Percentiles rank a stretch among this genome's conserved stretches.
Evolutionary conservation across 2,113 vertebrate species (phyloP).

Genomic region (Oostethus manadensis): DNA sequence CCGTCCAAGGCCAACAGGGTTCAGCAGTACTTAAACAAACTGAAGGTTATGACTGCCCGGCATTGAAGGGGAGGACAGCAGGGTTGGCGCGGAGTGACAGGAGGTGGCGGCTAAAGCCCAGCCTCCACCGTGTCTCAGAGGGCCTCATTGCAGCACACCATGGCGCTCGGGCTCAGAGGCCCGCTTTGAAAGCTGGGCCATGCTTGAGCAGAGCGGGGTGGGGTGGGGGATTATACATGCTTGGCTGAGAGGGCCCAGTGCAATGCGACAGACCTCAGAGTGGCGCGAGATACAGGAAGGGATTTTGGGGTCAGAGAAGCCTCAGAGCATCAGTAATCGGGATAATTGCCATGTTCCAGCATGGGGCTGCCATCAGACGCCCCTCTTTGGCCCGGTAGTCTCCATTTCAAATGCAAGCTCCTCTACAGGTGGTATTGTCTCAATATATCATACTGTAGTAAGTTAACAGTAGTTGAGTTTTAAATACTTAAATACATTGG

Average conservation of each 20-base stretch:
- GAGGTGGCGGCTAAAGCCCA: slow-evolving; percentile 37
- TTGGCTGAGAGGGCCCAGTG: slow-evolving; percentile 47
- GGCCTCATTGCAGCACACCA: slow-evolving; percentile 39
- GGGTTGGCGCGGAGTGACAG: slow-evolving; percentile 19
- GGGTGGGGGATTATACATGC: slow-evolving; percentile 50
- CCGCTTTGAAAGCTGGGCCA: slow-evolving; percentile 55
- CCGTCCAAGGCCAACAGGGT: slow-evolving; percentile 57
- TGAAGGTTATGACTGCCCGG: slow-evolving; percentile 62
- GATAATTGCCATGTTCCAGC: slow-evolving; percentile 66
- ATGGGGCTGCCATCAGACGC: slow-evolving; percentile 44
- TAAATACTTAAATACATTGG: slow-evolving; percentile 6
- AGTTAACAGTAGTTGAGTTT: slow-evolving; percentile 17
- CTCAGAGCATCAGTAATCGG: slow-evolving; percentile 69
- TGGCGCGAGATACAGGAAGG: slow-evolving; percentile 37
- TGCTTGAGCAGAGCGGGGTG: slow-evolving; percentile 42
- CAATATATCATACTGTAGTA: slow-evolving; percentile 11
- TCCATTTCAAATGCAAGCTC: slow-evolving; percentile 45
- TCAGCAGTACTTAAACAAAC: slow-evolving; percentile 73
- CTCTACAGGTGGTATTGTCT: slow-evolving; percentile 30
- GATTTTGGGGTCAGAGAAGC: slow-evolving; percentile 60
- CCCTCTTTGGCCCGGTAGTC: slow-evolving; percentile 40
- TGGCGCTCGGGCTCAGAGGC: slow-evolving; percentile 48
- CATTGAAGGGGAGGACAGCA: slow-evolving; percentile 52
- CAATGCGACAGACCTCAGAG: slow-evolving; percentile 56
- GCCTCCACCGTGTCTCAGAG: slow-evolving; percentile 44